These are phyloP conservation scores for Pseudois nayaur DNA, from an alignment of 2,113 vertebrate genomes.

Conservation along the genomic window DNA sequence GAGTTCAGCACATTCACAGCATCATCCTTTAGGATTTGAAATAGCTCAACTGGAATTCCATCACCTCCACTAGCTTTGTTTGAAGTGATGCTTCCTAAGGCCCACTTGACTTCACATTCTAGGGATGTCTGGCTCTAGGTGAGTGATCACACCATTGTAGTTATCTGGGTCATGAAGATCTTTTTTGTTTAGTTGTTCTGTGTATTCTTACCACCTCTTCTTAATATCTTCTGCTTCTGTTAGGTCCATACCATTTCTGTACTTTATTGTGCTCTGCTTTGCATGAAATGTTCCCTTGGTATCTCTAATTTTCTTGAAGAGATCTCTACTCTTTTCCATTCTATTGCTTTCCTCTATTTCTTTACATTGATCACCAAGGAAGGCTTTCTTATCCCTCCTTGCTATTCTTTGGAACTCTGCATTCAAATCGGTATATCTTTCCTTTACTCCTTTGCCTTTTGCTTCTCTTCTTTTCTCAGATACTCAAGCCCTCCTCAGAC, in stretches of 20 bases:
- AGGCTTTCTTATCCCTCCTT: neutral
- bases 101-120: neutral
- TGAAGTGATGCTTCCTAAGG: neutral
- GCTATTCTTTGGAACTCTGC: neutral
- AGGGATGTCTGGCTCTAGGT: neutral
- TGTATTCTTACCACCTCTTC: neutral
- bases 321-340: neutral
- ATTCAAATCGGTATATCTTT: neutral
- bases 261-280: neutral
- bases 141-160: neutral
- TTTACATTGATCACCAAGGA: neutral
- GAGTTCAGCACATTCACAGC: neutral
- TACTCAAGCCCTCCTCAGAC: neutral
- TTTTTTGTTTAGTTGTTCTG: neutral
- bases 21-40: neutral
- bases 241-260: neutral
- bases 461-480: neutral
- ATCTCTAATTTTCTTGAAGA: neutral
- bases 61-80: neutral
- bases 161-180: neutral
- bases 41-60: neutral
- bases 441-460: neutral
- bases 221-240: neutral
- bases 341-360: neutral
- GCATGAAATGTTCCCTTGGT: neutral